Percentiles rank a stretch among this genome's conserved stretches.
These are phyloP conservation scores for Prunella himalayana DNA, from an alignment of 2,113 vertebrate species.

Conservation along the genomic window DNA sequence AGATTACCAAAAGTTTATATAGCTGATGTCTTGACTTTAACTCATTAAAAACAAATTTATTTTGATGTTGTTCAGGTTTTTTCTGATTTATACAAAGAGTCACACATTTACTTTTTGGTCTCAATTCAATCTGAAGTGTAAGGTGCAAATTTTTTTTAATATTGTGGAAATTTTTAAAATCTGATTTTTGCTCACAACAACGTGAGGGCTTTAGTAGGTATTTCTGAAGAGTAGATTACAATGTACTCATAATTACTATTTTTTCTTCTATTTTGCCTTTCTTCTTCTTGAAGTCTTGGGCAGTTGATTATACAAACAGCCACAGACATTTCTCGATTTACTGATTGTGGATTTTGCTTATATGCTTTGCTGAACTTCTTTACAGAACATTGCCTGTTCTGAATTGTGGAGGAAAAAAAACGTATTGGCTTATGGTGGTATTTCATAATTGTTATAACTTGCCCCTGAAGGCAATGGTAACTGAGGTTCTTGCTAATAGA, in stretches of 20 bases:
- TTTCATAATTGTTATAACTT: not conserved
- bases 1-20: not conserved
- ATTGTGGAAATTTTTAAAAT: not conserved
- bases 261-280: not conserved
- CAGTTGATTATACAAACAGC: not conserved
- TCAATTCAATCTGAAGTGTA: not conserved
- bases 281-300: not conserved
- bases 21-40: not conserved
- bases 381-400: not conserved
- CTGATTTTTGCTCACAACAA: not conserved
- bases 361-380: not conserved
- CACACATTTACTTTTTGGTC: not conserved
- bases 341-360: not conserved
- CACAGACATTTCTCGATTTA: not conserved
- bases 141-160: not conserved
- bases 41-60: not conserved
- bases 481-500: not conserved
- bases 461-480: not conserved
- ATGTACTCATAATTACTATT: not conserved
- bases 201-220: not conserved
- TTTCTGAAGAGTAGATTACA: not conserved
- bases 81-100: not conserved
- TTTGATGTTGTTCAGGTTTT: not conserved
- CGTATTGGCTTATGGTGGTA: not conserved
- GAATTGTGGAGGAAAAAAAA: fast-evolving